Evolutionary conservation across 2,113 vertebrate genomes (phyloP).

Genomic region (Bufo bufo): DNA sequence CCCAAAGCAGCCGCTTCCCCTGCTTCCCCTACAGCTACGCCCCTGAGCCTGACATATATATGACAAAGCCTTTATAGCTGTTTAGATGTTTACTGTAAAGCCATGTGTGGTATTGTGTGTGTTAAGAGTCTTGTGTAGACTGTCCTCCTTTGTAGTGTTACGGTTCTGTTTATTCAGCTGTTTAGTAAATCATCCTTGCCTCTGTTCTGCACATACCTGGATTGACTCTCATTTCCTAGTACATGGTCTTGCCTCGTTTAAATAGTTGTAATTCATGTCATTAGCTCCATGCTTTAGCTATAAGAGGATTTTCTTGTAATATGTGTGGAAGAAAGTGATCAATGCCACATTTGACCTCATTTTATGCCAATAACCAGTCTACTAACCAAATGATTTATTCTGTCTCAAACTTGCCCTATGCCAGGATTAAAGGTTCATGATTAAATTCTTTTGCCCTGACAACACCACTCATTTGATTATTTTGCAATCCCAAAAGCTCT

Average conservation of each 20-base stretch:
- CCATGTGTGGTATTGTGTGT: not conserved
- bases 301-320: constrained; percentile 51
- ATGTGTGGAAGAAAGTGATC: constrained; percentile 48
- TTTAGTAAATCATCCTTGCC: not conserved
- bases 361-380: constrained; percentile 51
- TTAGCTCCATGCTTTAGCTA: not conserved
- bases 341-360: constrained; percentile 44
- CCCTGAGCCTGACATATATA: not conserved
- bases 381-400: constrained; percentile 33
- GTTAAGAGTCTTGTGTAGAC: too few relatives aligned
- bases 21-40: too few relatives aligned
- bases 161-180: not conserved
- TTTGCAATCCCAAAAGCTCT: constrained; percentile 51
- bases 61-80: not conserved
- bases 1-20: too few relatives aligned
- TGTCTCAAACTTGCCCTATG: constrained; percentile 23
- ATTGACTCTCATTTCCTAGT: constrained; percentile 5
- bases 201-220: not conserved
- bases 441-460: constrained; percentile 53
- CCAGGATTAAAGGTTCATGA: constrained; percentile 49
- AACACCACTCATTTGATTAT: constrained; percentile 50
- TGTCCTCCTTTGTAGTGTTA: not conserved
- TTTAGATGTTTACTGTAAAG: not conserved
- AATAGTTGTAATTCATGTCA: not conserved
- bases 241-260: constrained; percentile 9